phyloP scores from a whole-genome alignment of 2,888 invertebrate genomes.

The Meiosimyza decipiens region DNA sequence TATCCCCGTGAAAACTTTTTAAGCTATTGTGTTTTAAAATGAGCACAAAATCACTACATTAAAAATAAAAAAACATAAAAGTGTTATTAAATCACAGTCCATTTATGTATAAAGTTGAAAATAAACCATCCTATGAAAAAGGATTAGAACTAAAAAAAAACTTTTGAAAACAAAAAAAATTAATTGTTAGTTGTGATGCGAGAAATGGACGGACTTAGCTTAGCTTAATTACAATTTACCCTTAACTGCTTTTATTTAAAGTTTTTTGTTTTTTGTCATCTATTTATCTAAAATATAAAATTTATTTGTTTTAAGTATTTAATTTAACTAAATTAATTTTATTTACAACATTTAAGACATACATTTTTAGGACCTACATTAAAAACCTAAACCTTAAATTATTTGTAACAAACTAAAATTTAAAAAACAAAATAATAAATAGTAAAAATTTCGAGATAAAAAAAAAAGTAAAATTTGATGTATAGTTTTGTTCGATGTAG shows the following conservation, averaged over 20 bases:
- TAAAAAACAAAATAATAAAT: conserved; percentile 24
- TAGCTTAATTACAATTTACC: conserved; percentile 24
- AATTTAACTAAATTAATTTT: conserved; percentile 15
- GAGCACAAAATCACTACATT: neutral
- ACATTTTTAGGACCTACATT: conserved; percentile 21
- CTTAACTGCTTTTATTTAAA: conserved; percentile 41
- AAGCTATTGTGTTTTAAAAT: neutral
- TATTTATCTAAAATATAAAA: conserved; percentile 12
- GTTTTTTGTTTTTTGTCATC: neutral
- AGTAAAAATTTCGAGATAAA: conserved; percentile 37
- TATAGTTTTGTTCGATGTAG: conserved; percentile 11
- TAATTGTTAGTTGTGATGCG: conserved; percentile 6
- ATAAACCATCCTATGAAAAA: neutral
- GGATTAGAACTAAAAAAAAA: neutral
- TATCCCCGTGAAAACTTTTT: no score
- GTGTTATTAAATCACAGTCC: conserved; percentile 47
- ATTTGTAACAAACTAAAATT: conserved; percentile 28
- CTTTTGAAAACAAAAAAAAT: neutral
- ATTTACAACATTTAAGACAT: conserved; percentile 11
- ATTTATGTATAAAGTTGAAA: conserved; percentile 42
- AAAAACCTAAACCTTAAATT: conserved; percentile 57
- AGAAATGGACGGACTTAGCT: conserved; percentile 27
- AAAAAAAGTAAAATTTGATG: neutral
- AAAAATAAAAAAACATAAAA: conserved; percentile 23
- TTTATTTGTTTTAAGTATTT: neutral